These are phyloP conservation scores for Sapayoa aenigma DNA, from an alignment of 2,113 vertebrate genomes.

Conservation along the genomic window DNA sequence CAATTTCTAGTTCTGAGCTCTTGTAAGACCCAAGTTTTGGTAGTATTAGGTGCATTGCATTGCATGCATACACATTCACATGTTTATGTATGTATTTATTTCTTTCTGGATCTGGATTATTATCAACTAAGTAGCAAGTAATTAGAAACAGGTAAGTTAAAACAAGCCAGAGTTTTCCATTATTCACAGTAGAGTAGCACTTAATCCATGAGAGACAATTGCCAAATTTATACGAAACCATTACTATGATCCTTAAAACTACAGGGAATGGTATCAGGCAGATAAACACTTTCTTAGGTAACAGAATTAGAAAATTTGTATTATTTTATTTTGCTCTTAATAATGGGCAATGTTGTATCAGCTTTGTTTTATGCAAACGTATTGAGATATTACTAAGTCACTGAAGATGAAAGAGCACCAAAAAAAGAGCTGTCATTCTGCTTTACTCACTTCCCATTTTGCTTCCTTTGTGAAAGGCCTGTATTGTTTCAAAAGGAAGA, in stretches of 20 bases:
- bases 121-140: background rate
- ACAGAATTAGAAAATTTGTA: background rate
- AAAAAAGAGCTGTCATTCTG: conserved; percentile 11
- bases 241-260: background rate
- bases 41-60: background rate
- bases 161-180: background rate
- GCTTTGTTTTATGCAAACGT: background rate
- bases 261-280: background rate
- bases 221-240: background rate
- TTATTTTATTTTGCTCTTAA: background rate
- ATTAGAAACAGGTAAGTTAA: background rate
- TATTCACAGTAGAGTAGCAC: background rate
- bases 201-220: background rate
- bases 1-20: background rate
- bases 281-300: background rate
- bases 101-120: background rate
- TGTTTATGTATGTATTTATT: background rate
- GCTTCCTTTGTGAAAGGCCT: background rate
- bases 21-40: background rate
- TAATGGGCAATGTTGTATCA: background rate
- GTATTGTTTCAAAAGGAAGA: conserved; percentile 24
- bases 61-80: background rate
- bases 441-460: background rate
- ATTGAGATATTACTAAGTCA: background rate
- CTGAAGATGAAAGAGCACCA: background rate